phyloP scores from a whole-genome alignment of 2,888 invertebrate genomes.

The Dromius quadrimaculatus region DNA sequence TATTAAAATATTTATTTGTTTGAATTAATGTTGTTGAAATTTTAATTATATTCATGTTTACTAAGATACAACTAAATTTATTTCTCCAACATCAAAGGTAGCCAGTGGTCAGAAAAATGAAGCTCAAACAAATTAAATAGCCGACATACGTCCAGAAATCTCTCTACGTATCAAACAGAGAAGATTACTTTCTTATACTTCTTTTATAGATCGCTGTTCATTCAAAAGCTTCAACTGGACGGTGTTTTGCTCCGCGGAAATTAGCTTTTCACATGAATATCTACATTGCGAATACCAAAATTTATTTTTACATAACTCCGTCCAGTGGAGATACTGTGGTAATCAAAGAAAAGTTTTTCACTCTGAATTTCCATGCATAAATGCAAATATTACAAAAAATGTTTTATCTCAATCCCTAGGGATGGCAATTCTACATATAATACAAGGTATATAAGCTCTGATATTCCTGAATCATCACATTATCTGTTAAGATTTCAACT shows the following conservation, averaged over 20 bases:
- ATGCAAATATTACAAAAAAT: slow-evolving; percentile 55
- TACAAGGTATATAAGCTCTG: slow-evolving; percentile 53
- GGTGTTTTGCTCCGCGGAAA: slow-evolving; percentile 20
- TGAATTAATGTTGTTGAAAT: slow-evolving; percentile 11
- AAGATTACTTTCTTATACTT: slow-evolving; percentile 1
- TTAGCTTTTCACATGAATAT: not conserved
- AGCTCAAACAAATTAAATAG: not conserved
- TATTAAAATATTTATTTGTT: slow-evolving; percentile 5
- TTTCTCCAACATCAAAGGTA: slow-evolving; percentile 45
- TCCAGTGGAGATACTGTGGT: slow-evolving; percentile 50
- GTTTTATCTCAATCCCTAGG: slow-evolving; percentile 53
- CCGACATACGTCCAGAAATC: slow-evolving; percentile 20
- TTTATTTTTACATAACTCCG: slow-evolving; percentile 51
- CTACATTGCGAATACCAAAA: not conserved
- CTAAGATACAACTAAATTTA: slow-evolving; percentile 28
- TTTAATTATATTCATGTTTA: slow-evolving; percentile 12
- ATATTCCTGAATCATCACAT: slow-evolving; percentile 38
- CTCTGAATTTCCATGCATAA: slow-evolving; percentile 56
- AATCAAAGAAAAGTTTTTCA: slow-evolving; percentile 55
- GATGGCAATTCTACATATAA: slow-evolving; percentile 50
- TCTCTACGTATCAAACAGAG: not conserved
- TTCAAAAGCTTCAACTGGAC: slow-evolving; percentile 30
- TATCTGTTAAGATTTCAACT: slow-evolving; percentile 40
- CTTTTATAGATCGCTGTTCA: not conserved
- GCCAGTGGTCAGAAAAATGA: slow-evolving; percentile 45